Evolutionary conservation across 2,113 vertebrate species (phyloP).

Genomic region (Pomatostomus ruficeps): DNA sequence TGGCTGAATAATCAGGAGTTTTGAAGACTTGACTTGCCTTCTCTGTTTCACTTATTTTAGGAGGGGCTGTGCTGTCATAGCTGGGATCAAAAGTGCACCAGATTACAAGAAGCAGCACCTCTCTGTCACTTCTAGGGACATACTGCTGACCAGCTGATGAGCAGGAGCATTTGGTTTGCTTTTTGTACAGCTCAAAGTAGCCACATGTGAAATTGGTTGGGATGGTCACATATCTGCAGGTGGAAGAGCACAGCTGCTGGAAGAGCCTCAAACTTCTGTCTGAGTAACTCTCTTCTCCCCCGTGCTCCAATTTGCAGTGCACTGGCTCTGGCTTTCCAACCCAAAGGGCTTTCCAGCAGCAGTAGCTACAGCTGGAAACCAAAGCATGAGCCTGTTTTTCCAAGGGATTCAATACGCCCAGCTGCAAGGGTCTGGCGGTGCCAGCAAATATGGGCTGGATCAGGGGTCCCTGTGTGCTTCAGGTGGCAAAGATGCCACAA

Average conservation of each 20-base stretch:
- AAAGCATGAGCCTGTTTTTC: background rate
- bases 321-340: background rate
- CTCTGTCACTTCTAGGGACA: background rate
- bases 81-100: background rate
- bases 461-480: background rate
- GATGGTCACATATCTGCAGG: background rate
- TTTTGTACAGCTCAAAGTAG: background rate
- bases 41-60: background rate
- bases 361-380: background rate
- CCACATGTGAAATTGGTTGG: too few relatives aligned
- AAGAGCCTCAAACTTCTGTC: background rate
- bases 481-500: background rate
- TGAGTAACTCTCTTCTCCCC: too few relatives aligned
- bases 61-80: background rate
- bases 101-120: background rate
- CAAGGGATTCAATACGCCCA: background rate
- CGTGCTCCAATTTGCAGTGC: accelerated
- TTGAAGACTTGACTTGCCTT: background rate
- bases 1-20: background rate
- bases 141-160: background rate
- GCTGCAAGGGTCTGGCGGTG: background rate
- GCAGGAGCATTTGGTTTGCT: background rate
- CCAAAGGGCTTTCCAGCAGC: background rate
- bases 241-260: background rate
- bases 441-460: background rate